Percentiles rank a stretch among this genome's conserved stretches.
phyloP scores from a whole-genome alignment of 2,113 vertebrate genomes.

The Nycticorax nycticorax region DNA sequence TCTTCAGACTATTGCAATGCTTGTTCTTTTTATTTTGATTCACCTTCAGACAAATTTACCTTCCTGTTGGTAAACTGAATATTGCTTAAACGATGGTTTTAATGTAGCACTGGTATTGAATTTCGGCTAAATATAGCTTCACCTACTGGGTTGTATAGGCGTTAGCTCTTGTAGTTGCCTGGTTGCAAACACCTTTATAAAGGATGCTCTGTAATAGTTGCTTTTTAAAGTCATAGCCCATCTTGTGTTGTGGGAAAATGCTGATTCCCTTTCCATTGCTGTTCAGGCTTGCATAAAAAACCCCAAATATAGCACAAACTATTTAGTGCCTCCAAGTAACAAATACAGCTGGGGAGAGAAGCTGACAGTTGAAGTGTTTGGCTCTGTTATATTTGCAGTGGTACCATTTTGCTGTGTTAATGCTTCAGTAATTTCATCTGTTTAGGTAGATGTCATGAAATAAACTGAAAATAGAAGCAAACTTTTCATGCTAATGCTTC shows the following conservation, averaged over 20 bases:
- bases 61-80: background rate
- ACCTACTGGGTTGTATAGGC: background rate
- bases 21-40: background rate
- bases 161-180: background rate
- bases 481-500: background rate
- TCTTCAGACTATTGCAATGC: background rate
- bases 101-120: background rate
- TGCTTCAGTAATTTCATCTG: background rate
- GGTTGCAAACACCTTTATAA: background rate
- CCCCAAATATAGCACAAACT: background rate
- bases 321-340: background rate
- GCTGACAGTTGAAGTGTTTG: background rate
- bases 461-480: background rate
- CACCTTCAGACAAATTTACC: background rate
- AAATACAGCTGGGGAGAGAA: background rate
- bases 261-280: background rate
- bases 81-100: background rate
- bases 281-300: background rate
- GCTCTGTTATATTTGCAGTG: background rate
- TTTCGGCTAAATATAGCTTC: background rate
- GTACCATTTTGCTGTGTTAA: background rate
- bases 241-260: background rate
- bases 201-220: background rate
- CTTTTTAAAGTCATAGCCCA: background rate
- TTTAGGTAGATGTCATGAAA: background rate